Evolutionary conservation across 2,797 vertebrate species (phyloP), one percentile per base, ranked within the genome.

Genomic region (Hippoglossus hippoglossus): DNA sequence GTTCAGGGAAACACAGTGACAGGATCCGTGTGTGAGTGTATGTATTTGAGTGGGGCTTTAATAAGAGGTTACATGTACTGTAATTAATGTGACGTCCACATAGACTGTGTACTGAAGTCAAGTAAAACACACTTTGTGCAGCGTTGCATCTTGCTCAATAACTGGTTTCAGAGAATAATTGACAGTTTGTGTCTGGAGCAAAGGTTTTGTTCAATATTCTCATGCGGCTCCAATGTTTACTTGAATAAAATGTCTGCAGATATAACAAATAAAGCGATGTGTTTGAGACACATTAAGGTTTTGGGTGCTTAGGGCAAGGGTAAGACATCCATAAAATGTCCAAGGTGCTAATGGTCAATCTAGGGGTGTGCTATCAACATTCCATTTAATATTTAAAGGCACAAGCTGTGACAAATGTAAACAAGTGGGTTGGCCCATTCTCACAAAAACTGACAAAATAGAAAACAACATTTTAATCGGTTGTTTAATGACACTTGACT

Each of bases 1-100:
- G 89, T 85, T 87, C 83, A 88, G 78, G 75, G 85, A 77, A 61
- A 87, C 70, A 74, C 80, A 63, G 75, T 39, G 63, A 73, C 56
- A 54, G 67, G 60, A 71, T 61, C 53, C 44, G 72, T 70, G 77
- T 72, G 52, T 83, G 67, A 51, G 22, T 70, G 46, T 75, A 53
- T 47, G n/a, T 64, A 63, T 19, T 16, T 46, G 44, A 46, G 51
- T 51, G 39, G 61, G 6, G 21, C 59, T 36, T 55, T 84, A 79
- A 86, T 81, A 28, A 75, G 61, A 59, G 69, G 78, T 75, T 73
- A 21, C 53, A 58, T 51, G 39, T 15, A 4, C 63, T 80, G 31
- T 71, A 65, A 82, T 73, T 64, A 62, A 68, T 50, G 49, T 60
- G 21, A 75, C 28, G 57, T 74, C 60, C 25, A n/a, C 3, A 8